Conservation (phyloP, 1,140 invertebrate species). For the Bicyclus anynana region DNA sequence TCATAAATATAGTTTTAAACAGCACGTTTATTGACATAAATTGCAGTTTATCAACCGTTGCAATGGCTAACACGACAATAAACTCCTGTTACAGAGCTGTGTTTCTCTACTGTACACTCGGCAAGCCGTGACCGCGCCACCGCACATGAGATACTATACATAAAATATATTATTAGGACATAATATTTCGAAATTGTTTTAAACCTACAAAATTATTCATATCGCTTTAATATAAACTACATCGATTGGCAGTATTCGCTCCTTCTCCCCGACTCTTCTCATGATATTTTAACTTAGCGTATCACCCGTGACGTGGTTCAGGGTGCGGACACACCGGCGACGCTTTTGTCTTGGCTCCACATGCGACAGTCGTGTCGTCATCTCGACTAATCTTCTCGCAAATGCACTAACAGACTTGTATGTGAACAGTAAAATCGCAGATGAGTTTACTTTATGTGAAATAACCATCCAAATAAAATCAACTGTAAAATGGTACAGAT, state of each 20-base stretch:
- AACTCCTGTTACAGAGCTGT: no score
- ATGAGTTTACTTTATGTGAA: no score
- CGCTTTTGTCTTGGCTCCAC: neutral
- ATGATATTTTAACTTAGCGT: constrained; percentile 52
- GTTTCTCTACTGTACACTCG: neutral
- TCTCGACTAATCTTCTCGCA: no score
- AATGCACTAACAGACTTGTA: no score
- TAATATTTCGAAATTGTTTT: constrained; percentile 70
- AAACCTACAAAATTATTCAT: constrained; percentile 68
- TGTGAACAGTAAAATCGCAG: no score
- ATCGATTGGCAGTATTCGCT: constrained; percentile 74
- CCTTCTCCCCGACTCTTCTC: constrained; percentile 43
- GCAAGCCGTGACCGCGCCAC: constrained; percentile 35
- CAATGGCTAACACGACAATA: no score
- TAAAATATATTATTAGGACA: constrained; percentile 71
- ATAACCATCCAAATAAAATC: no score
- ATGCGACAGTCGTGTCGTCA: neutral
- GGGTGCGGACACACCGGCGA: constrained; percentile 6
- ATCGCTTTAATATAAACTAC: constrained; percentile 64
- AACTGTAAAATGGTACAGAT: no score
- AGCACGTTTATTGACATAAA: no score
- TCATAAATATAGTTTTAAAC: no score
- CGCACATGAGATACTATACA: constrained; percentile 64
- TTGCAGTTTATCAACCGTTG: no score
- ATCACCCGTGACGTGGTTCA: constrained; percentile 38